Conservation (phyloP, 1,140 invertebrate species). For the Ditylenchus dipsaci region DNA sequence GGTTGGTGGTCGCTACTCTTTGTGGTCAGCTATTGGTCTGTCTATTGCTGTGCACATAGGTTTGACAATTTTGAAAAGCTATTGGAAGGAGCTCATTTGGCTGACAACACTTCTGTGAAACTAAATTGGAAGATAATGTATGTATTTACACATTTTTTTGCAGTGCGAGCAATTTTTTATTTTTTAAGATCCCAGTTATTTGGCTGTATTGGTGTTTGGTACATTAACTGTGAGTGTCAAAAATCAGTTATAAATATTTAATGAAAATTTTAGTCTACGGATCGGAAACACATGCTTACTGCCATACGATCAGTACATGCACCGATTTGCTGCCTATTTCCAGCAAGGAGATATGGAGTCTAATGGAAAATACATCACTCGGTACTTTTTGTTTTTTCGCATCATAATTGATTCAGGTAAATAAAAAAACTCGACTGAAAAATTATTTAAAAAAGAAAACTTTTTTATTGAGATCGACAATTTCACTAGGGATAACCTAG, state of each 20-base stretch:
- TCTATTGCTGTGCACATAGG: slow-evolving; percentile 84
- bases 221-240: slow-evolving; percentile 72
- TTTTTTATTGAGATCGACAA: too few species aligned
- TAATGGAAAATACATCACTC: slow-evolving; percentile 82
- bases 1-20: slow-evolving; percentile 88
- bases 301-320: slow-evolving; percentile 96
- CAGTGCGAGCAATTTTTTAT: slow-evolving; percentile 2
- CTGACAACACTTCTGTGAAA: slow-evolving; percentile 85
- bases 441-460: too few species aligned
- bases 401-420: too few species aligned
- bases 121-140: slow-evolving; percentile 90
- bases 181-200: slow-evolving; percentile 79
- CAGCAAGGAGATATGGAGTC: slow-evolving; percentile 99
- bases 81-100: slow-evolving; percentile 80
- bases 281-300: slow-evolving; percentile 89
- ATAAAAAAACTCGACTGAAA: too few species aligned
- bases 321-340: slow-evolving; percentile 97
- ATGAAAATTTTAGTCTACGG: slow-evolving; percentile 67
- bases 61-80: slow-evolving; percentile 92
- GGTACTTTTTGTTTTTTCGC: slow-evolving; percentile 19
- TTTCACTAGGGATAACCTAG: too few species aligned
- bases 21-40: slow-evolving; percentile 97
- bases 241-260: too few species aligned
- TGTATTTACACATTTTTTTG: slow-evolving; percentile 47
- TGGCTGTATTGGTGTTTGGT: slow-evolving; percentile 91